Evolutionary conservation across 2,888 invertebrate species (phyloP).

Genomic region (Amphipoea lucens): DNA sequence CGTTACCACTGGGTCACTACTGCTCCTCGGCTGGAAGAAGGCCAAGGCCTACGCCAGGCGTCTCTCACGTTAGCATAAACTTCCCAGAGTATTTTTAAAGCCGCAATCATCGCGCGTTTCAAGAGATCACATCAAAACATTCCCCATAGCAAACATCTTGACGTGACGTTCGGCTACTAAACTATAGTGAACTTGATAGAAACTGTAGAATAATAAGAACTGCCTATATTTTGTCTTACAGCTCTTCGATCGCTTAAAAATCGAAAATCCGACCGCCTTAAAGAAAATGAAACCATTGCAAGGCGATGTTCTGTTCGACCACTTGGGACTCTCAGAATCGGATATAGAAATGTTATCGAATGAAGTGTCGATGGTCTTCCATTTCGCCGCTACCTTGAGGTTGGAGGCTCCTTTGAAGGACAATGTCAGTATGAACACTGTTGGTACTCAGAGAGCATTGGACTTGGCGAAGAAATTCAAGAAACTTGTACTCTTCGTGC

Average conservation of each 20-base stretch:
- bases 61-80: neutral
- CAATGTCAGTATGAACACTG: constrained; percentile 96
- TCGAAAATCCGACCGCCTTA: constrained; percentile 91
- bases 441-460: constrained; percentile 95
- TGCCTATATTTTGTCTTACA: constrained; percentile 75
- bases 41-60: neutral
- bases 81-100: neutral
- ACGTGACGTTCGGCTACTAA: neutral
- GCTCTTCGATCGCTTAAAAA: constrained; percentile 93
- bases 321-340: constrained; percentile 91
- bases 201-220: neutral
- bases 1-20: neutral
- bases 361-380: constrained; percentile 95
- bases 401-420: constrained; percentile 96
- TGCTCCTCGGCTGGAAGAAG: neutral
- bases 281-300: constrained; percentile 93
- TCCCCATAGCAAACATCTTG: neutral
- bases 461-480: constrained; percentile 94
- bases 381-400: constrained; percentile 97
- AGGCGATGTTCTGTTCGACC: constrained; percentile 93
- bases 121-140: neutral
- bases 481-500: constrained; percentile 94
- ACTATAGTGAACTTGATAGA: neutral
- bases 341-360: constrained; percentile 91
- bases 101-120: neutral